These are phyloP conservation scores for Clepsis dumicolana DNA, from an alignment of 2,888 invertebrate genomes.

Conservation along the genomic window DNA sequence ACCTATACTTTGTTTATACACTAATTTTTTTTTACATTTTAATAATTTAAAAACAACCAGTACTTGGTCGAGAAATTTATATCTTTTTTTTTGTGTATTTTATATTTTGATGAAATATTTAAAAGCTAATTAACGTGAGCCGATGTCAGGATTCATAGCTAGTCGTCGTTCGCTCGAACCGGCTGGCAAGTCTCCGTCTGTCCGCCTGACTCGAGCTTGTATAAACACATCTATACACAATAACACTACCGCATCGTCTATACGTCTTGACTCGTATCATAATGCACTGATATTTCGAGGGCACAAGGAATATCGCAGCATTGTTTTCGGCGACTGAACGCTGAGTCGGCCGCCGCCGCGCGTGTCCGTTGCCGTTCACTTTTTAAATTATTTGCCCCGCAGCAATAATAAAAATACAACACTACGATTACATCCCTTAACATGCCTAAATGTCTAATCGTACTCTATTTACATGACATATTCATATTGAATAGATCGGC, in stretches of 20 bases:
- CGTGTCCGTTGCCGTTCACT: conserved; percentile 53
- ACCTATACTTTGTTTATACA: conserved; percentile 86
- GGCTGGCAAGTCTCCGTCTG: conserved; percentile 73
- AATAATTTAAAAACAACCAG: conserved; percentile 87
- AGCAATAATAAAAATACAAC: conserved; percentile 75
- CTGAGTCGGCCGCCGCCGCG: conserved; percentile 57
- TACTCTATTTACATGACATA: conserved; percentile 83
- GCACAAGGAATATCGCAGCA: conserved; percentile 85
- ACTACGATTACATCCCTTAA: conserved; percentile 79
- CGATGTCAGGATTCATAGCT: conserved; percentile 87
- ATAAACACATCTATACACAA: conserved; percentile 81
- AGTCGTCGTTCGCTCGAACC: conserved; percentile 85
- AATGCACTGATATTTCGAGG: conserved; percentile 84
- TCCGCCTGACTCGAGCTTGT: conserved; percentile 79
- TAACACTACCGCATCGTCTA: conserved; percentile 80
- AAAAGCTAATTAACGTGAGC: conserved; percentile 87
- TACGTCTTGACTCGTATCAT: conserved; percentile 78
- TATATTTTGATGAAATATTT: conserved; percentile 86
- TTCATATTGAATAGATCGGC: conserved; percentile 80
- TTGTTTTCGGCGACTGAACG: conserved; percentile 64
- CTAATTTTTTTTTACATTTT: conserved; percentile 87
- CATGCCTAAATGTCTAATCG: conserved; percentile 78
- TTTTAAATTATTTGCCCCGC: conserved; percentile 64
- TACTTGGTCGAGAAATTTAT: conserved; percentile 86
- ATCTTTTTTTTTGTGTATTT: conserved; percentile 86